A percentile compares a stretch with the other conserved stretches of the same genome.
Conservation (phyloP, 2,888 invertebrate genomes). For the Clistopyga incitator region DNA sequence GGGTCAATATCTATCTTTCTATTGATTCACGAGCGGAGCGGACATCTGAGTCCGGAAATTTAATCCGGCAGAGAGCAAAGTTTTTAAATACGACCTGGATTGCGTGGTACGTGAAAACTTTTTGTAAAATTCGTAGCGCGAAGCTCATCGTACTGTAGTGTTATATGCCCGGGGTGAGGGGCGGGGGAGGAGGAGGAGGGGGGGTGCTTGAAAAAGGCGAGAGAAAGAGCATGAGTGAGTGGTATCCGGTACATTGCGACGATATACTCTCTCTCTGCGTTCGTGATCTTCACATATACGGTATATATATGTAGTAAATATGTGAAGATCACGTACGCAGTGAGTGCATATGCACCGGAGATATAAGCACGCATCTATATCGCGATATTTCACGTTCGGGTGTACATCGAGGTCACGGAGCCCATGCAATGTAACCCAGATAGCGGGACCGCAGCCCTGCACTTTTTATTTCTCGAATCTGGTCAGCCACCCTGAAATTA, state of each 20-base stretch:
- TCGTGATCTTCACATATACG: conserved; percentile 51
- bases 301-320: conserved; percentile 37
- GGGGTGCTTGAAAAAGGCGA: conserved; percentile 53
- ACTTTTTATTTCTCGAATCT: conserved; percentile 14
- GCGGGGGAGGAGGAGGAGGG: conserved; percentile 24
- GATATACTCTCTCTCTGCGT: conserved; percentile 53
- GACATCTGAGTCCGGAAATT: conserved; percentile 57
- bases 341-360: conserved; percentile 10
- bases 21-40: conserved; percentile 57
- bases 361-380: conserved; percentile 56
- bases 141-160: conserved; percentile 46
- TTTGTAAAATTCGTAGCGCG: conserved; percentile 52
- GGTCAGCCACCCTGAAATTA: conserved; percentile 10
- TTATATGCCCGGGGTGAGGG: not conserved
- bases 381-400: conserved; percentile 58
- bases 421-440: conserved; percentile 44
- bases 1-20: conserved; percentile 46
- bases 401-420: conserved; percentile 63
- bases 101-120: conserved; percentile 48
- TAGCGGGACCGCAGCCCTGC: conserved; percentile 41
- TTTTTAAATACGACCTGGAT: conserved; percentile 65
- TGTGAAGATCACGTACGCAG: not conserved
- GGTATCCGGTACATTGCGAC: conserved; percentile 63
- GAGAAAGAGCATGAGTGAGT: conserved; percentile 63
- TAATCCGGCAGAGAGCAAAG: conserved; percentile 65